These are phyloP conservation scores for Ardeotis arabs DNA, from an alignment of 2,113 vertebrate genomes.

Conservation along the genomic window DNA sequence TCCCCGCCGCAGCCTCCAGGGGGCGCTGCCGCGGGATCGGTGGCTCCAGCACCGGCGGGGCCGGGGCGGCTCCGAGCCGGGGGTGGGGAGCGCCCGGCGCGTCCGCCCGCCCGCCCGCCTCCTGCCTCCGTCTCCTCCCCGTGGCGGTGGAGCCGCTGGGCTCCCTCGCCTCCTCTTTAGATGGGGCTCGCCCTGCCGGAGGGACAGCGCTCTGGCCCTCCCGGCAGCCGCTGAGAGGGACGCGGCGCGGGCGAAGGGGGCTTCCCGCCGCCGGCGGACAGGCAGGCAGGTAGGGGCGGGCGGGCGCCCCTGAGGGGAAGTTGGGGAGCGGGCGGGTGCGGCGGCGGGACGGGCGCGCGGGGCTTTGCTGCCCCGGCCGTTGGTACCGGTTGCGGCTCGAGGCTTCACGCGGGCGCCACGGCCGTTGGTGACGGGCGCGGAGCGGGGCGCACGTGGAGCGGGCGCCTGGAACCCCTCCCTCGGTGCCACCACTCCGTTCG, in stretches of 20 bases:
- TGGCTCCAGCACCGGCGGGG: neutral
- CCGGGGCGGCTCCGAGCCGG: conserved; percentile 49
- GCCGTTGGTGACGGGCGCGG: neutral
- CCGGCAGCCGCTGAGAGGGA: conserved; percentile 7
- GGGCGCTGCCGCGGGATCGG: conserved; percentile 59
- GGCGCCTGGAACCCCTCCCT: neutral
- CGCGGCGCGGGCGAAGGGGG: neutral
- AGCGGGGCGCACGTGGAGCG: neutral
- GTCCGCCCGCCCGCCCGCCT: neutral
- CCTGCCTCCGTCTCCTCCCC: neutral
- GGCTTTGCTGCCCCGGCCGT: neutral
- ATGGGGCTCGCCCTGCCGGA: conserved; percentile 61
- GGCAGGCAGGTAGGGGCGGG: neutral
- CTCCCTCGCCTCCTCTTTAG: neutral
- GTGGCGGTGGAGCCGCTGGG: neutral
- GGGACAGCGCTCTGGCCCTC: conserved; percentile 3
- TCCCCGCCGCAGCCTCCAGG: conserved; percentile 30
- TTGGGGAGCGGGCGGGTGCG: neutral
- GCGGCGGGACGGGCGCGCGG: neutral
- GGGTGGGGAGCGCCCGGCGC: conserved; percentile 27
- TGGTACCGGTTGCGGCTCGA: neutral
- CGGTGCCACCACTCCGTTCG: neutral
- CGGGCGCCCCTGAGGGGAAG: neutral
- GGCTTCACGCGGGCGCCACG: neutral
- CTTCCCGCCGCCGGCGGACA: neutral